phyloP scores from a whole-genome alignment of 2,888 invertebrate genomes.

The Heliconius charithonia region DNA sequence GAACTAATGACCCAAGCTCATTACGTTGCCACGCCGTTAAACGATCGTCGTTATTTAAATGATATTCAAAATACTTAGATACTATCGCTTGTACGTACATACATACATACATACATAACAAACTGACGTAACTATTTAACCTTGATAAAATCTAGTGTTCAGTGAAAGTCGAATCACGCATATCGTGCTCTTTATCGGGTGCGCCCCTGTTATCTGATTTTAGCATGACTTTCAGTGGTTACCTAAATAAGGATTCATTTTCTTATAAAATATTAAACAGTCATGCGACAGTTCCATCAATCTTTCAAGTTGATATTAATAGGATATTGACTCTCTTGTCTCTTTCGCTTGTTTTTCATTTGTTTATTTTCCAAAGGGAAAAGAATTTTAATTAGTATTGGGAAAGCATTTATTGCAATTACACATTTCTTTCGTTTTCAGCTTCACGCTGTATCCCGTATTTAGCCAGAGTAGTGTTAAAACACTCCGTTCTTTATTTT shows the following conservation, averaged over 20 bases:
- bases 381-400: background rate
- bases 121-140: conserved; percentile 31
- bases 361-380: background rate
- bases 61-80: conserved; percentile 19
- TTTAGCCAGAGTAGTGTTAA: too few species aligned
- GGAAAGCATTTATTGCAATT: too few species aligned
- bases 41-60: conserved; percentile 27
- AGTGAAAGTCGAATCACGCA: conserved; percentile 35
- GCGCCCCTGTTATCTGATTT: conserved; percentile 37
- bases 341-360: background rate
- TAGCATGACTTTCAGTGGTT: conserved; percentile 33
- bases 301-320: conserved; percentile 12
- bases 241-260: conserved; percentile 34
- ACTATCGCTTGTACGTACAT: conserved; percentile 18
- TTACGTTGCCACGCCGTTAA: conserved; percentile 6
- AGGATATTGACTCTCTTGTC: conserved; percentile 1
- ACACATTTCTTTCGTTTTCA: too few species aligned
- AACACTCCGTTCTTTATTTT: background rate
- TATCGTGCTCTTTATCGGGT: conserved; percentile 38
- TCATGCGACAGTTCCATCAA: conserved; percentile 41
- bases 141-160: conserved; percentile 33
- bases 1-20: conserved; percentile 19
- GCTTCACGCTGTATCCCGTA: too few species aligned
- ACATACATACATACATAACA: conserved; percentile 18
- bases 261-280: conserved; percentile 35